Conservation (phyloP, 2,797 vertebrate genomes). For the Diceros bicornis region DNA sequence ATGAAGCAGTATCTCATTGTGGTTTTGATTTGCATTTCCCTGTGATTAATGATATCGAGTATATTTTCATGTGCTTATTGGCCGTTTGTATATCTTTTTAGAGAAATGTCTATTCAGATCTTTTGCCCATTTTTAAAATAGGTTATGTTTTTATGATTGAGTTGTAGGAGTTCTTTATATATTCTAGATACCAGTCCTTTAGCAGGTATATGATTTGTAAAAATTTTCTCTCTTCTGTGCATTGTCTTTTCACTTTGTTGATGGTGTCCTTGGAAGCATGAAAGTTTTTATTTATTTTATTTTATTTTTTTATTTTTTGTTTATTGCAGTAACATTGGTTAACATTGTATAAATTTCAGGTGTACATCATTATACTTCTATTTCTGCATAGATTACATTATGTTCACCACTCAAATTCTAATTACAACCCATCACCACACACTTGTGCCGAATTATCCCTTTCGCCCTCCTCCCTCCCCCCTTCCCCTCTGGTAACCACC, state of each 20-base stretch:
- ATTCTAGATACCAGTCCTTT: not conserved
- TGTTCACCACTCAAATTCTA: no score
- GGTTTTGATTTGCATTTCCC: slow-evolving; percentile 30
- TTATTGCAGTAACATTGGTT: no score
- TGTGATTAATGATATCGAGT: not conserved
- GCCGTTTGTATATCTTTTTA: not conserved
- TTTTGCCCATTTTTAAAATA: slow-evolving; percentile 40
- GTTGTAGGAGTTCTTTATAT: not conserved
- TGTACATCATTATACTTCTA: no score
- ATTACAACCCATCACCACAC: no score
- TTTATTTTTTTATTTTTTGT: no score
- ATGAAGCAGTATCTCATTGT: not conserved
- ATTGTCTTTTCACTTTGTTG: not conserved
- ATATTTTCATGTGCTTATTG: not conserved
- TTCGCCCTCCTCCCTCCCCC: no score
- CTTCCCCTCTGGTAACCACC: no score
- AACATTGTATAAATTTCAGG: no score
- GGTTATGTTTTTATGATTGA: slow-evolving; percentile 30
- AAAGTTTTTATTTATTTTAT: no score
- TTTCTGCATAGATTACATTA: no score
- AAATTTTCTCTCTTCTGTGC: not conserved
- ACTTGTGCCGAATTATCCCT: no score
- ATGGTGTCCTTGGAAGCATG: not conserved
- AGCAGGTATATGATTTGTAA: not conserved
- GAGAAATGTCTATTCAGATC: slow-evolving; percentile 8